phyloP scores from a whole-genome alignment of 53 echinoderm and acorn worm species.

The Hippasteria phrygiana region DNA sequence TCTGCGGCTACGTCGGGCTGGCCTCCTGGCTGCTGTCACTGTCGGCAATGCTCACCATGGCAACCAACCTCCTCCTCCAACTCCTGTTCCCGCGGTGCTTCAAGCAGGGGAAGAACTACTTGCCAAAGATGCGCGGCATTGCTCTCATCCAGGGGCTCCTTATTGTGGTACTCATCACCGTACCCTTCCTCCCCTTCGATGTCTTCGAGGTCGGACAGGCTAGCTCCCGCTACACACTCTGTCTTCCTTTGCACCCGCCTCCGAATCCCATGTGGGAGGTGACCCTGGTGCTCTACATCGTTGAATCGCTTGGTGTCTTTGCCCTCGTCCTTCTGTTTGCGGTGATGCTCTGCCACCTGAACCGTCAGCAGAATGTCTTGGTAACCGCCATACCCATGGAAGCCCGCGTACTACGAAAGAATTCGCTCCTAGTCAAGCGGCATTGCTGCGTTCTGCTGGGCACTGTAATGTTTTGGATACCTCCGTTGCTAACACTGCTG shows the following conservation, averaged over 20 bases:
- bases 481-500: conserved; percentile 77
- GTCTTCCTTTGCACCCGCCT: conserved; percentile 79
- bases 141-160: conserved; percentile 71
- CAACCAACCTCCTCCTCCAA: conserved; percentile 82
- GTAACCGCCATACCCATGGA: conserved; percentile 90
- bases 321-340: conserved; percentile 72
- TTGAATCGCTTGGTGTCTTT: conserved; percentile 76
- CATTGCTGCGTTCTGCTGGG: conserved; percentile 81
- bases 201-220: conserved; percentile 67
- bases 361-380: conserved; percentile 73
- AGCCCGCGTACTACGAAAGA: conserved; percentile 83
- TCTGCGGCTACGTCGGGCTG: conserved; percentile 84
- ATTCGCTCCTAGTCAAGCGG: conserved; percentile 86
- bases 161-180: conserved; percentile 57
- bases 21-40: conserved; percentile 72
- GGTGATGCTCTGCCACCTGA: conserved; percentile 81
- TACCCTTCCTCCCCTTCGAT: conserved; percentile 85
- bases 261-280: conserved; percentile 72
- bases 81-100: conserved; percentile 78
- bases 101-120: conserved; percentile 80
- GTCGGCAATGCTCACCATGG: conserved; percentile 81
- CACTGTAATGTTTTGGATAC: conserved; percentile 79
- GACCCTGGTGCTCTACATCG: conserved; percentile 74
- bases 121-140: conserved; percentile 70
- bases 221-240: conserved; percentile 69